These are phyloP conservation scores for Delphinapterus leucas DNA, from an alignment of 2,113 vertebrate species.

Conservation along the genomic window DNA sequence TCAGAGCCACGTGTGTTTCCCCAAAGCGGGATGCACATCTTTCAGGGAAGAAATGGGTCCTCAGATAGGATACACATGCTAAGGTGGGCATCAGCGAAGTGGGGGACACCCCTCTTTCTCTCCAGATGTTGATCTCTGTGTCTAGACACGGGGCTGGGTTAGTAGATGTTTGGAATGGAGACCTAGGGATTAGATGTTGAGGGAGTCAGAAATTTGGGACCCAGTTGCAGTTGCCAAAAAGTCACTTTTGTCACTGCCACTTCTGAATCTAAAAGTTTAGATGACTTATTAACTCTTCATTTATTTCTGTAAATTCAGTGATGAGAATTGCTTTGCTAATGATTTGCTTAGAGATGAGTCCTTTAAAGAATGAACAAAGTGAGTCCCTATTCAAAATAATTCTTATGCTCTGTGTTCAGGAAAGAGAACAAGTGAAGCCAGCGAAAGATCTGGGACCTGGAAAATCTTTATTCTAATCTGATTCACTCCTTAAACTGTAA, in stretches of 20 bases:
- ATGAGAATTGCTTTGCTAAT: not conserved
- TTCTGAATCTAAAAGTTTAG: constrained; percentile 24
- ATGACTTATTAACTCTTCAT: not conserved
- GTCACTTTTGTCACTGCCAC: not conserved
- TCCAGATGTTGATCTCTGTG: not conserved
- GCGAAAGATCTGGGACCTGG: not conserved
- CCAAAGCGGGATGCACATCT: not conserved
- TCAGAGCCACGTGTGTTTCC: not conserved
- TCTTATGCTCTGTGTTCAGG: not conserved
- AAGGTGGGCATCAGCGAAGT: not conserved
- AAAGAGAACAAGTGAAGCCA: not conserved
- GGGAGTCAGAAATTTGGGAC: not conserved
- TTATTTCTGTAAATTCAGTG: not conserved
- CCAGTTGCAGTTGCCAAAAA: not conserved
- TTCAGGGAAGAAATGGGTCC: not conserved
- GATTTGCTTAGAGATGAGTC: not conserved
- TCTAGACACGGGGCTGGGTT: not conserved
- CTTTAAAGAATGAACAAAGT: constrained; percentile 28
- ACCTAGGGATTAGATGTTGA: not conserved
- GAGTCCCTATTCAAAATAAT: not conserved
- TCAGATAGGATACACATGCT: not conserved
- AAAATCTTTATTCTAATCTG: not conserved
- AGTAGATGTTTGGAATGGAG: not conserved
- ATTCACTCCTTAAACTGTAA: not conserved
- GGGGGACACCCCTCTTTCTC: not conserved